Evolutionary conservation across 2,797 vertebrate genomes (phyloP).

Genomic region (Sebastiscus tertius): DNA sequence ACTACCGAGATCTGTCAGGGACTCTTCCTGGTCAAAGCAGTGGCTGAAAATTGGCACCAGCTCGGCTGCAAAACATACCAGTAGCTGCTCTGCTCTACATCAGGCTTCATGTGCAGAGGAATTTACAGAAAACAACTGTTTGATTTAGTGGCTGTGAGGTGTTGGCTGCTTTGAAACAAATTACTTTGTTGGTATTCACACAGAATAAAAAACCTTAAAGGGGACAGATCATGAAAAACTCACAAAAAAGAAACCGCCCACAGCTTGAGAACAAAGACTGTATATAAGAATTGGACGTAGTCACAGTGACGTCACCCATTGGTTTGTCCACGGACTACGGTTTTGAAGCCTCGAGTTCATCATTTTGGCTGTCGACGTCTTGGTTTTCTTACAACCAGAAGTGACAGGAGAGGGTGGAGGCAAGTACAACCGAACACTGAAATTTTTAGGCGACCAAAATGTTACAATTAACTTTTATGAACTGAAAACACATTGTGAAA

Average conservation of each 20-base stretch:
- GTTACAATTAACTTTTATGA: too few species aligned
- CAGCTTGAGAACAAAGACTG: too few species aligned
- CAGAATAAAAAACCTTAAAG: not conserved
- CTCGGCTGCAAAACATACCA: constrained; percentile 31
- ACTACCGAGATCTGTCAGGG: constrained; percentile 69
- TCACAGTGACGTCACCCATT: too few species aligned
- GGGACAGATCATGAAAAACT: not conserved
- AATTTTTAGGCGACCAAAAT: too few species aligned
- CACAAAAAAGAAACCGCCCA: too few species aligned
- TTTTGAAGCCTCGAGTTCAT: too few species aligned
- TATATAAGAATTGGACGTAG: too few species aligned
- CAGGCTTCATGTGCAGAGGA: constrained; percentile 27
- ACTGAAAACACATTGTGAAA: too few species aligned
- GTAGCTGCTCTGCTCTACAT: constrained; percentile 16
- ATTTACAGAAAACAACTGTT: constrained; percentile 53
- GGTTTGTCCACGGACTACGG: accelerated
- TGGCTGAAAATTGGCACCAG: constrained; percentile 59
- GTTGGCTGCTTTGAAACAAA: not conserved
- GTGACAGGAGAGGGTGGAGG: too few species aligned
- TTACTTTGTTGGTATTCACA: not conserved
- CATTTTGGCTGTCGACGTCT: accelerated
- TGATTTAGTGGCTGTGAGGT: constrained; percentile 1
- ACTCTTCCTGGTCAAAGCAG: constrained; percentile 66
- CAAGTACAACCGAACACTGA: too few species aligned
- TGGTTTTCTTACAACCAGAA: too few species aligned